Conservation (phyloP, 2,797 vertebrate species). For the Galaxias olidus region DNA sequence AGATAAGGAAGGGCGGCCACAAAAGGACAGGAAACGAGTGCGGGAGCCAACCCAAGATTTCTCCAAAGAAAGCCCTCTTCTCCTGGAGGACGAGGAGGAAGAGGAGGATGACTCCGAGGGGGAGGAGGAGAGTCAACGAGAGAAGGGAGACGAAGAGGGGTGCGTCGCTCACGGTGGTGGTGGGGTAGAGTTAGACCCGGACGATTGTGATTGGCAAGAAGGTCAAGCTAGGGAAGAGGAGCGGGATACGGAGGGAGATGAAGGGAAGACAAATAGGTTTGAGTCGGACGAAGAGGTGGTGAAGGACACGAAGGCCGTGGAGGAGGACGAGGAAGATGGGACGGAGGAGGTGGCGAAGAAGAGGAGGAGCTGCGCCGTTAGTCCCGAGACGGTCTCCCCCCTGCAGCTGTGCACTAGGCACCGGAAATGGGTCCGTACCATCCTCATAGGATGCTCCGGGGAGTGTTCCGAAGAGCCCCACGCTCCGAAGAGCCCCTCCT, state of each 20-base stretch:
- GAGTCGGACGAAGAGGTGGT: neutral
- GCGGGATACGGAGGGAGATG: neutral
- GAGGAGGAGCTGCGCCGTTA: neutral
- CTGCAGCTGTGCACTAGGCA: slow-evolving; percentile 74
- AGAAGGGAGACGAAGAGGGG: neutral
- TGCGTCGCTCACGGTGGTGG: too few relatives aligned
- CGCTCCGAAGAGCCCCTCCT: slow-evolving; percentile 1
- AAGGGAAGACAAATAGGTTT: neutral
- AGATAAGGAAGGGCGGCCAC: neutral
- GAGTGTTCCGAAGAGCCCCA: slow-evolving; percentile 43
- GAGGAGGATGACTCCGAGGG: slow-evolving; percentile 7
- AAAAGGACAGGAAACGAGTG: neutral
- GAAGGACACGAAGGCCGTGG: neutral
- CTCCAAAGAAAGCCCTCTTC: neutral
- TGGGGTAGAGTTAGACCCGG: too few relatives aligned
- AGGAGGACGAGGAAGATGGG: slow-evolving; percentile 1
- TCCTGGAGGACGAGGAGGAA: slow-evolving; percentile 3
- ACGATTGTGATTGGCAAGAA: neutral
- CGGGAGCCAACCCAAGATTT: neutral
- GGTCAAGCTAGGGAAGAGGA: neutral
- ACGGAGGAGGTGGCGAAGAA: too few relatives aligned
- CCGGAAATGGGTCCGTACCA: slow-evolving; percentile 70
- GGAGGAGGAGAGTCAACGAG: neutral
- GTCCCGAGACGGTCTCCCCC: slow-evolving; percentile 1
- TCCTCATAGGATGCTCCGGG: slow-evolving; percentile 68